These are phyloP conservation scores for Phalacrocorax pelagicus DNA, from an alignment of 2,113 vertebrate species.

Conservation along the genomic window DNA sequence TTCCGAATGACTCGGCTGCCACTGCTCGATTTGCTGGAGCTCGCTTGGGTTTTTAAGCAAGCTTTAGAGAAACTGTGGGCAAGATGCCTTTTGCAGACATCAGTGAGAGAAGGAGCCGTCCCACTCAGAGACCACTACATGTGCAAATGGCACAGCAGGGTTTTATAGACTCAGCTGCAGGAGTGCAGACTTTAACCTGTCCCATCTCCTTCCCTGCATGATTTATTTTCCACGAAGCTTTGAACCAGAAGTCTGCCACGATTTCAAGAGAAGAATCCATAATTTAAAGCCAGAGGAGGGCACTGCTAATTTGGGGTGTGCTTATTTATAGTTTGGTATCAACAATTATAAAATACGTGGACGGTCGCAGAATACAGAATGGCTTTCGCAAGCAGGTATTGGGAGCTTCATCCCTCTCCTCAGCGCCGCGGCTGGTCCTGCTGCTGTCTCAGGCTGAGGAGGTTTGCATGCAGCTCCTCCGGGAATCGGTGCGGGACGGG, in stretches of 20 bases:
- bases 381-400: background rate
- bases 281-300: background rate
- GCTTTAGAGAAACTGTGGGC: background rate
- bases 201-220: background rate
- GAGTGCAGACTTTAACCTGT: background rate
- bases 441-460: background rate
- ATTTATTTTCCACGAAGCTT: background rate
- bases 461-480: background rate
- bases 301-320: background rate
- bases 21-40: background rate
- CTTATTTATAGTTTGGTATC: background rate
- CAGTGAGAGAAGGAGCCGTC: background rate
- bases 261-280: background rate
- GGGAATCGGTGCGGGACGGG: background rate
- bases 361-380: background rate
- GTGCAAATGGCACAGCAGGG: background rate
- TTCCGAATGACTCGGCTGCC: background rate
- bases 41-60: background rate
- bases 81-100: background rate
- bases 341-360: background rate
- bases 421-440: background rate
- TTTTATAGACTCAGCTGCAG: background rate
- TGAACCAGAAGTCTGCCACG: background rate
- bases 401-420: background rate
- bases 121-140: background rate